Conservation (phyloP, 2,888 invertebrate genomes). For the Galeopsomyia nigrocyanea region DNA sequence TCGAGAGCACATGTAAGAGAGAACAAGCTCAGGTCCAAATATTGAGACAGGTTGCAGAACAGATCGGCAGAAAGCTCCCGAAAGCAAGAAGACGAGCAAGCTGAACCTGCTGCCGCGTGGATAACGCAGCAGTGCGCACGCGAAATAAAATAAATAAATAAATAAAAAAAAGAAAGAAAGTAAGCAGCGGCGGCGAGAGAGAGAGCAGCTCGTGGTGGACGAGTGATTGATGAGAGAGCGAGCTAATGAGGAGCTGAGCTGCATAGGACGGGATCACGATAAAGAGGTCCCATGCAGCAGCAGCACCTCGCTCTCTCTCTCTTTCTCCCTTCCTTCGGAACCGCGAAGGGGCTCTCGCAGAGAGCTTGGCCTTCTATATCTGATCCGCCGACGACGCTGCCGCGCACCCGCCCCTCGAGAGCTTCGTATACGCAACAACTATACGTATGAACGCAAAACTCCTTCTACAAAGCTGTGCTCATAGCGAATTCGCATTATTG, state of each 20-base stretch:
- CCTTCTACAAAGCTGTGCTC: too few species aligned
- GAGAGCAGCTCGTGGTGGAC: constrained; percentile 61
- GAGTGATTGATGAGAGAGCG: constrained; percentile 68
- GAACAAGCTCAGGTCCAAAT: constrained; percentile 3
- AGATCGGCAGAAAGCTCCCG: background rate
- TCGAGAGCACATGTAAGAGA: background rate
- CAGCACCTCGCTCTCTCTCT: constrained; percentile 47
- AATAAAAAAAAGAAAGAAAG: background rate
- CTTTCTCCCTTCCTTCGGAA: constrained; percentile 15
- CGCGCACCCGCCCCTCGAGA: constrained; percentile 33
- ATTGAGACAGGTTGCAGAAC: constrained; percentile 7
- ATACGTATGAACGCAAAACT: too few species aligned
- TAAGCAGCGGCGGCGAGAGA: constrained; percentile 42
- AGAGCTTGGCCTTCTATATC: constrained; percentile 19
- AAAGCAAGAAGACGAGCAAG: background rate
- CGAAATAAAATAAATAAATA: background rate
- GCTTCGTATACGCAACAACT: too few species aligned
- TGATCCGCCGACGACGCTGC: constrained; percentile 26
- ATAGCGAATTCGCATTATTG: too few species aligned
- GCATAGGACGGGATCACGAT: constrained; percentile 66
- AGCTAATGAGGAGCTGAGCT: constrained; percentile 68
- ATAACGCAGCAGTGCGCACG: constrained; percentile 9
- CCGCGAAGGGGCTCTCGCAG: constrained; percentile 28
- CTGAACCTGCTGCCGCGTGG: constrained; percentile 24
- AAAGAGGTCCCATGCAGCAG: constrained; percentile 63